phyloP scores from a whole-genome alignment of 2,888 invertebrate species.

The Frankliniella intonsa region DNA sequence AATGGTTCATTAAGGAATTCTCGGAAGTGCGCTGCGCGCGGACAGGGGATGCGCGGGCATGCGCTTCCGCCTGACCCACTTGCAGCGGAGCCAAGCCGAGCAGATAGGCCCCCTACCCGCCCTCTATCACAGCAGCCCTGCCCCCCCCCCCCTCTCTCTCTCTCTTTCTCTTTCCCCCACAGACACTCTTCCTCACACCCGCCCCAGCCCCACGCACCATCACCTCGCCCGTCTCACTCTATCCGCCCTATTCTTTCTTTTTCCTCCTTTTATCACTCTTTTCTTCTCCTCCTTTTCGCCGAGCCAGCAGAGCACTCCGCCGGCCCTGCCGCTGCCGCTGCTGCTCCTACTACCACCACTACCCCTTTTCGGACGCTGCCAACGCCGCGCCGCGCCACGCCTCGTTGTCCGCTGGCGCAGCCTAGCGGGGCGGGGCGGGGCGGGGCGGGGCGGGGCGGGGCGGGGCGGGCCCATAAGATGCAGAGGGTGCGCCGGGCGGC shows the following conservation, averaged over 20 bases:
- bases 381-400: too few relatives aligned
- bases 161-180: background rate
- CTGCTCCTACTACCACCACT: background rate
- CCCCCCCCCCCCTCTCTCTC: background rate
- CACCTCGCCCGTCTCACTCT: too few relatives aligned
- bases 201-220: too few relatives aligned
- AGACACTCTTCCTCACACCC: too few relatives aligned
- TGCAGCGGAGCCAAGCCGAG: background rate
- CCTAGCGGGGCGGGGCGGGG: too few relatives aligned
- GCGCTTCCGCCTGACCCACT: conserved; percentile 24
- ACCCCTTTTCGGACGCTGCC: too few relatives aligned
- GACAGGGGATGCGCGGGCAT: conserved; percentile 14
- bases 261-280: background rate
- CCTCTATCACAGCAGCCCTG: background rate
- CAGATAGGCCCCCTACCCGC: background rate
- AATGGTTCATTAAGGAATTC: conserved; percentile 24
- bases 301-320: background rate
- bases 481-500: too few relatives aligned
- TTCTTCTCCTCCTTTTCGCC: background rate
- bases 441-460: too few relatives aligned
- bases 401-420: too few relatives aligned
- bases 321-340: background rate
- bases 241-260: background rate
- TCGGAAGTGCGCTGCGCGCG: conserved; percentile 9
- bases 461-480: too few relatives aligned